phyloP scores from a whole-genome alignment of 2,113 vertebrate genomes.

The Trichomycterus rosablanca region DNA sequence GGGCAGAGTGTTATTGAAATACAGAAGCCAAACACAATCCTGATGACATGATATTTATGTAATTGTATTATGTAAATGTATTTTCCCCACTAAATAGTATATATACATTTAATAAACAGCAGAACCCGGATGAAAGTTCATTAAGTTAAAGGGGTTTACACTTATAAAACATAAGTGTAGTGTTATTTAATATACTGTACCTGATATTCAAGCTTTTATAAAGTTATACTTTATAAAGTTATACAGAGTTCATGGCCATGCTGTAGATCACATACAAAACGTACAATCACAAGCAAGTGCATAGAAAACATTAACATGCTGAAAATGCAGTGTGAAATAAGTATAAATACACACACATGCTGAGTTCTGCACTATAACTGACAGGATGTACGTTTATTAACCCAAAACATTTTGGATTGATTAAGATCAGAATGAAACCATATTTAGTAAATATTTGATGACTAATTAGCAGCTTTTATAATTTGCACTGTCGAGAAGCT shows the following conservation, averaged over 20 bases:
- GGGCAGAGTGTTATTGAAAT: too few relatives aligned
- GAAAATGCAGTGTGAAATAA: conserved; percentile 43
- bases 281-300: conserved; percentile 33
- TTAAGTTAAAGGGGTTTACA: conserved; percentile 19
- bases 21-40: too few relatives aligned
- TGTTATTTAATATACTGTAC: conserved; percentile 9
- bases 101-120: background rate
- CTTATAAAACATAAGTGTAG: background rate
- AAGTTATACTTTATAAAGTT: conserved; percentile 3
- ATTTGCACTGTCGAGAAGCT: background rate
- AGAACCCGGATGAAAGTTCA: too few relatives aligned
- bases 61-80: too few relatives aligned
- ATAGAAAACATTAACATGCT: conserved; percentile 36
- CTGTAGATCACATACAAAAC: conserved; percentile 3
- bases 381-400: too few relatives aligned
- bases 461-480: conserved; percentile 13
- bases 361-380: too few relatives aligned
- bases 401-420: too few relatives aligned
- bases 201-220: conserved; percentile 18
- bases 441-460: too few relatives aligned
- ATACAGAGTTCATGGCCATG: conserved; percentile 26
- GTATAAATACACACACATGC: conserved; percentile 20
- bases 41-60: too few relatives aligned
- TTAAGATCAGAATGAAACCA: too few relatives aligned
- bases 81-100: too few relatives aligned